phyloP scores from a whole-genome alignment of 1,140 invertebrate genomes.

The Apis cerana region DNA sequence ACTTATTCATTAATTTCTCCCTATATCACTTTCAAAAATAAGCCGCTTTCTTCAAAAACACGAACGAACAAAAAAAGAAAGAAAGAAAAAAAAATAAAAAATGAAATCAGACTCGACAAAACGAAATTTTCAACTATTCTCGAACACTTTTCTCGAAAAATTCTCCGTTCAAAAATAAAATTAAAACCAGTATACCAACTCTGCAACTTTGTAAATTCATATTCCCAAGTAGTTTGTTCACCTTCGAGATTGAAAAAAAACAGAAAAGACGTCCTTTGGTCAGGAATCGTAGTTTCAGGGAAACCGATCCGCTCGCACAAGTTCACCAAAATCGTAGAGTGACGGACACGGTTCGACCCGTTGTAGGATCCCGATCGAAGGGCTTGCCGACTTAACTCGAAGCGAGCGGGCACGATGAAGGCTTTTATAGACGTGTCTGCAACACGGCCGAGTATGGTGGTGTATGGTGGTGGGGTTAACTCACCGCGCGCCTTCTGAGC shows the following conservation, averaged over 20 bases:
- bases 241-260: neutral
- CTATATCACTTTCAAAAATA: too few species aligned
- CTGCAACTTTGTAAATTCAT: too few species aligned
- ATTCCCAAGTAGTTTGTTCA: neutral
- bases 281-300: neutral
- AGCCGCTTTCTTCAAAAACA: too few species aligned
- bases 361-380: conserved; percentile 47
- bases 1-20: too few species aligned
- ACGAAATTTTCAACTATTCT: too few species aligned
- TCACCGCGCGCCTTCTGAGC: conserved; percentile 37
- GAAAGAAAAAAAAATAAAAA: too few species aligned
- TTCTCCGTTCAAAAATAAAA: too few species aligned
- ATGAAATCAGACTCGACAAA: too few species aligned
- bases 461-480: conserved; percentile 43
- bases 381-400: conserved; percentile 50
- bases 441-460: conserved; percentile 14
- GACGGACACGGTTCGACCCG: neutral
- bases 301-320: conserved; percentile 8
- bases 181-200: too few species aligned
- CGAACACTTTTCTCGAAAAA: too few species aligned
- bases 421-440: conserved; percentile 57
- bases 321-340: conserved; percentile 24
- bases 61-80: too few species aligned
- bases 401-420: conserved; percentile 22
- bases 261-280: neutral